Evolutionary conservation across 1,140 invertebrate species (phyloP), one percentile per base, ranked within the genome.

Genomic region (Holotrichia oblita): DNA sequence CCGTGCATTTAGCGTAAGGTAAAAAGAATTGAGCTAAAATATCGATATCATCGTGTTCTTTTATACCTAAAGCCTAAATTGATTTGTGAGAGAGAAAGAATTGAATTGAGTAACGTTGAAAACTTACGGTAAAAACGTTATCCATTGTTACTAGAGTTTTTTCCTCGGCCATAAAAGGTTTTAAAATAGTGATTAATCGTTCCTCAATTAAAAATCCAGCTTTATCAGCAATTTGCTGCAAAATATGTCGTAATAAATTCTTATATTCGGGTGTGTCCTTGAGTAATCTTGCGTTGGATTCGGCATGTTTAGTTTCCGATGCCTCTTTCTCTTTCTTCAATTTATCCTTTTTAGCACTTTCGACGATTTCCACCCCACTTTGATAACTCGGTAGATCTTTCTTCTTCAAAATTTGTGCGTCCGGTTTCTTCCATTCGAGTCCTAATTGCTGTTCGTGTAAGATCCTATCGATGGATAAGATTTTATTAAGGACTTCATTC

Each of bases 401-500:
- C 73, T 86, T 88, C 17, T 79, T 80, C 41, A 87, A 77, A 14
- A 87, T 27, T 59, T 79, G 80, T 40, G 78, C 82, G 40, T 89
- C 85, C 0, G 91, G 90, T 24, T 81, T 77, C 17, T 85, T 79
- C 91, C 92, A 94, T 4, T 89, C 83, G 12, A 94, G 80, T 0
- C 91, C 91, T 69, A 95, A 87, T 82, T 93, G 90, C 81, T 94
- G 90, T 82, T 94, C 92, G 81, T 92, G 88, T 42, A 95, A 88
- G 72, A 92, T 87, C 85, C 88, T 88, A 86, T 95, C 93, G 2
- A 90, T 91, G 8, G 88, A 86, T 27, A 92, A 85, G 81, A 93
- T 90, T 84, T 91, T 89, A 3, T 89, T 82, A 0, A 93, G 80
- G 6, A 93, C 82, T 10, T 89, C 84, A 69, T 90, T 89, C 0